Conservation (phyloP, 1,140 invertebrate genomes). For the Mercenaria mercenaria region DNA sequence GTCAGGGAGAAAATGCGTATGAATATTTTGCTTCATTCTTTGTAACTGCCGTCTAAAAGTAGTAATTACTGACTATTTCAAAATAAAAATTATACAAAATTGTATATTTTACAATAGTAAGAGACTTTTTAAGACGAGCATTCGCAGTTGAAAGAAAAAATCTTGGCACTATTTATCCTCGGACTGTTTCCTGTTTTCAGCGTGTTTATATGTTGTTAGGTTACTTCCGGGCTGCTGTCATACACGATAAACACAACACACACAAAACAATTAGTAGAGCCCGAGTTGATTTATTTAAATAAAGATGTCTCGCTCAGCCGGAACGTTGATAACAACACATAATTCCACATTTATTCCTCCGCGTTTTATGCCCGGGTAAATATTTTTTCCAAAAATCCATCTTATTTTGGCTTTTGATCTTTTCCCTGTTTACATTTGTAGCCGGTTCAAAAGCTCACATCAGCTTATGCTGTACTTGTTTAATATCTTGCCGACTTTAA, state of each 20-base stretch:
- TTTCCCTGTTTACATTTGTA: no score
- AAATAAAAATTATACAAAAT: no score
- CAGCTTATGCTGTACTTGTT: no score
- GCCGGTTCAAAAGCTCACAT: no score
- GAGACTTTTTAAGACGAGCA: no score
- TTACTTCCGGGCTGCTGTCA: constrained; percentile 35
- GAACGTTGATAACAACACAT: constrained; percentile 85
- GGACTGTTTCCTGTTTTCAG: neutral
- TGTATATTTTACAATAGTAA: no score
- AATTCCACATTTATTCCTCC: constrained; percentile 86
- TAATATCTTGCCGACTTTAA: no score
- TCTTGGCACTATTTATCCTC: neutral
- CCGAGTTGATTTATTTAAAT: no score
- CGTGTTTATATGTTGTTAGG: constrained; percentile 50
- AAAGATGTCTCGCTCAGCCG: constrained; percentile 85
- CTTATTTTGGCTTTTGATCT: no score
- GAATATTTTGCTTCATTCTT: neutral
- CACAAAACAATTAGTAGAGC: neutral
- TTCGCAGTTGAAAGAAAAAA: no score
- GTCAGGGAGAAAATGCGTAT: constrained; percentile 17
- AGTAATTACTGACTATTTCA: no score
- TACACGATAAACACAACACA: neutral
- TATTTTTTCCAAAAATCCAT: constrained; percentile 3
- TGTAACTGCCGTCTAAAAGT: neutral
- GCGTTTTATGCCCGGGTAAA: constrained; percentile 86